Base-by-base conservation (phyloP, 2,797 vertebrate species). In the Megaceryle alcyon region DNA sequence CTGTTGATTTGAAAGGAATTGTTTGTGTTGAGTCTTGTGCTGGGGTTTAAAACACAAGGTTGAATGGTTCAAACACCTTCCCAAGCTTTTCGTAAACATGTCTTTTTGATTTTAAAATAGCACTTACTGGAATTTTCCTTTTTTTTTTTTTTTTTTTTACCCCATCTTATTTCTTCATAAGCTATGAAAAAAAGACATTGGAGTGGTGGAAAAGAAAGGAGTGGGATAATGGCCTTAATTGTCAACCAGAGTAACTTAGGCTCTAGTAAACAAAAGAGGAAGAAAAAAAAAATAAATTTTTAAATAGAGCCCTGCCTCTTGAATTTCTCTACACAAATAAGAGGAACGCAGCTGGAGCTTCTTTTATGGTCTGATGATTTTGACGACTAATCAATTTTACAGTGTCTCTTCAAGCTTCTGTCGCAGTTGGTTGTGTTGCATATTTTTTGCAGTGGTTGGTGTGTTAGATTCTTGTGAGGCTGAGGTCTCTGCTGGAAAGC, bases 341-440 rank as follows among this genome's bases (percentile, higher is more conserved):
- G 73, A 90, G 70, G 48, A 90, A 80, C 80, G 70, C 96, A 97
- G 91, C 94, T 97, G 95, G 91, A 94, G 71, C 28, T 25, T 76
- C 66, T 96, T 88, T 94, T 96, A 82, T 86, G 64, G 70, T 82
- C 90, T 86, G 80, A 88, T 93, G 80, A 49, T 90, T 96, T 88
- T 96, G 92, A 80, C 1, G 33, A 92, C 91, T 94, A 94, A 88
- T 94, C 92, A 93, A 18, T 95, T 95, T 94, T 91, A 90, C 80
- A 85, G 66, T 21, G 41, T 71, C 60, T 88, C 79, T 94, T 88
- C 57, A 35, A 92, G 91, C 95, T 88, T 82, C 85, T 96, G 77
- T 85, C 70, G 68, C 21, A 7, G 64, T 91, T 15, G 14, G 63
- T 90, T 84, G 59, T 20, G 44, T 31, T 79, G 63, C 33, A 9